phyloP scores from a whole-genome alignment of 2,888 invertebrate species.

The Spilosoma lubricipeda region DNA sequence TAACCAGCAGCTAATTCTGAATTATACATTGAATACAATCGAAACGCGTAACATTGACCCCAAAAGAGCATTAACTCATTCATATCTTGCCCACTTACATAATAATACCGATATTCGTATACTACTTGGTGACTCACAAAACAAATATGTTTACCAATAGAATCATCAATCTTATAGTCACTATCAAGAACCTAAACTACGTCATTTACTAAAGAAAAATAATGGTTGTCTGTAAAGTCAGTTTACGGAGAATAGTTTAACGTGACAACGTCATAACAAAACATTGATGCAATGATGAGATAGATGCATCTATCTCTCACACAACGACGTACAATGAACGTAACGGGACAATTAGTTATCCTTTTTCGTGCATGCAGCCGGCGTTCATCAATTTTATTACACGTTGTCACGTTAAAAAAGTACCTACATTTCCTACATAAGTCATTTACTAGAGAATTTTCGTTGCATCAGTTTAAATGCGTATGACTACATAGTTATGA shows the following conservation, averaged over 20 bases:
- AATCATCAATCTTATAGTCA: background rate
- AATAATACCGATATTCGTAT: background rate
- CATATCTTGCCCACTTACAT: background rate
- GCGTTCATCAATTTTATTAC: too few relatives aligned
- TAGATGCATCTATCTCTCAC: too few relatives aligned
- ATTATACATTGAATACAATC: conserved; percentile 8
- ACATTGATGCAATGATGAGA: too few relatives aligned
- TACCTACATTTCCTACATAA: too few relatives aligned
- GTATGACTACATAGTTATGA: background rate
- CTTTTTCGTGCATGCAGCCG: too few relatives aligned
- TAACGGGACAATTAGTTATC: too few relatives aligned
- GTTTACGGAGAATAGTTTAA: too few relatives aligned
- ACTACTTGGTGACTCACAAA: conserved; percentile 1
- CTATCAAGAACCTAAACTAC: background rate
- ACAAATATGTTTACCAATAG: background rate
- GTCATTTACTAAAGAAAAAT: background rate
- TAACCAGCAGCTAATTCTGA: background rate
- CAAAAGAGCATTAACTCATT: conserved; percentile 8
- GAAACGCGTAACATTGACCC: conserved; percentile 15
- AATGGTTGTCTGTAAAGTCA: too few relatives aligned
- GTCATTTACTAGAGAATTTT: background rate
- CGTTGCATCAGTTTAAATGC: background rate
- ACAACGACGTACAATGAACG: too few relatives aligned
- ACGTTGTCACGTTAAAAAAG: too few relatives aligned
- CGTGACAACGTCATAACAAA: too few relatives aligned